phyloP scores from a whole-genome alignment of 2,888 invertebrate species.

The Glaucopsyche alexis region DNA sequence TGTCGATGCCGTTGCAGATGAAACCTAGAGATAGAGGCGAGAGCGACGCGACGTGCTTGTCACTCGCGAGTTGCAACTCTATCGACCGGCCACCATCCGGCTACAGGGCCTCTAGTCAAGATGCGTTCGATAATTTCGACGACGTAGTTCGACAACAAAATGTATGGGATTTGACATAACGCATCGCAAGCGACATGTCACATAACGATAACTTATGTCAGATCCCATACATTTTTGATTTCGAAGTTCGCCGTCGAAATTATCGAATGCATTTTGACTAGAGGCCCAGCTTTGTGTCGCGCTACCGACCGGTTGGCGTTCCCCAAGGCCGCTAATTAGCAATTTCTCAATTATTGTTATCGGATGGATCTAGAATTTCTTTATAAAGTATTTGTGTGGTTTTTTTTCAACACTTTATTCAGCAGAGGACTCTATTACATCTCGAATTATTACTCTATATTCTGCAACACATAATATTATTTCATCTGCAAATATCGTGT shows the following conservation, averaged over 20 bases:
- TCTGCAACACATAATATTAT: too few species aligned
- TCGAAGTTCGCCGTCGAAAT: too few species aligned
- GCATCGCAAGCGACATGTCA: too few species aligned
- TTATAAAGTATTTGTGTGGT: not conserved
- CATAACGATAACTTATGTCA: too few species aligned
- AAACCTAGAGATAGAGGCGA: constrained; percentile 50
- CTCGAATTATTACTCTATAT: not conserved
- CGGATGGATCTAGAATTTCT: not conserved
- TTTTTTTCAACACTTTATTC: not conserved
- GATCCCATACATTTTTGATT: too few species aligned
- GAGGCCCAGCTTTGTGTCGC: not conserved
- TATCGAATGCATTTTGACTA: too few species aligned
- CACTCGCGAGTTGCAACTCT: constrained; percentile 1
- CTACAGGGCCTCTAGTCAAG: too few species aligned
- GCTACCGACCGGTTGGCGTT: constrained; percentile 50
- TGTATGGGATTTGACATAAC: too few species aligned
- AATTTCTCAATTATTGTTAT: constrained; percentile 31
- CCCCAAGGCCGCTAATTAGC: constrained; percentile 61
- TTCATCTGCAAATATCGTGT: too few species aligned
- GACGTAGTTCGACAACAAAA: too few species aligned
- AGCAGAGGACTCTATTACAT: not conserved
- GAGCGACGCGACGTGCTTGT: constrained; percentile 43
- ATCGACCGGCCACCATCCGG: too few species aligned
- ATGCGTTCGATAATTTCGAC: too few species aligned
- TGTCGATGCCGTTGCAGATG: constrained; percentile 45